phyloP scores from a whole-genome alignment of 1,140 invertebrate genomes.

The Lordiphosa stackelbergi region DNA sequence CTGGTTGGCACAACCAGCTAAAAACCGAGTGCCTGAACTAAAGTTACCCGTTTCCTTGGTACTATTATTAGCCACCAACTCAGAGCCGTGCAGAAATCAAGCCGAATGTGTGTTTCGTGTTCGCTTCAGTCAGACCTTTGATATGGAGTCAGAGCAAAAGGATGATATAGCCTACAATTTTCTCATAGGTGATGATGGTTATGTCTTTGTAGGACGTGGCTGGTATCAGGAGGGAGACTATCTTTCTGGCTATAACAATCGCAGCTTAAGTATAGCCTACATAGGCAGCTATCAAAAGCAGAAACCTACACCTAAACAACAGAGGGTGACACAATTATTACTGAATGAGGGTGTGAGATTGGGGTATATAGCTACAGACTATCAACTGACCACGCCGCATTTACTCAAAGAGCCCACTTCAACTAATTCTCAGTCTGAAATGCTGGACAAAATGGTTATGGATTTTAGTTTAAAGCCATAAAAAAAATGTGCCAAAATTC shows the following conservation, averaged over 20 bases:
- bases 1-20: conserved; percentile 82
- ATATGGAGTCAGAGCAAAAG: conserved; percentile 82
- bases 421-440: conserved; percentile 82
- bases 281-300: conserved; percentile 79
- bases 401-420: too few species aligned
- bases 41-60: conserved; percentile 78
- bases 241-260: conserved; percentile 80
- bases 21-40: conserved; percentile 69
- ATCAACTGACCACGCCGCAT: conserved; percentile 80
- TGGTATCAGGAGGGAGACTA: conserved; percentile 81
- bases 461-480: too few species aligned
- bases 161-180: conserved; percentile 82
- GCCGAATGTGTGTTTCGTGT: conserved; percentile 79
- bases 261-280: conserved; percentile 80
- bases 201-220: conserved; percentile 82
- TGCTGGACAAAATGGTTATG: conserved; percentile 4
- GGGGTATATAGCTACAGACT: conserved; percentile 79
- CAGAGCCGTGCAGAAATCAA: conserved; percentile 78
- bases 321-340: conserved; percentile 79
- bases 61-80: conserved; percentile 79
- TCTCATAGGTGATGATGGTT: conserved; percentile 83
- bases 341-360: conserved; percentile 80
- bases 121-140: conserved; percentile 83
- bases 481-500: conserved; percentile 1
- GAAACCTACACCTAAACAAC: conserved; percentile 78